phyloP scores from a whole-genome alignment of 2,888 invertebrate genomes.

The Chrysolina oricalcia region DNA sequence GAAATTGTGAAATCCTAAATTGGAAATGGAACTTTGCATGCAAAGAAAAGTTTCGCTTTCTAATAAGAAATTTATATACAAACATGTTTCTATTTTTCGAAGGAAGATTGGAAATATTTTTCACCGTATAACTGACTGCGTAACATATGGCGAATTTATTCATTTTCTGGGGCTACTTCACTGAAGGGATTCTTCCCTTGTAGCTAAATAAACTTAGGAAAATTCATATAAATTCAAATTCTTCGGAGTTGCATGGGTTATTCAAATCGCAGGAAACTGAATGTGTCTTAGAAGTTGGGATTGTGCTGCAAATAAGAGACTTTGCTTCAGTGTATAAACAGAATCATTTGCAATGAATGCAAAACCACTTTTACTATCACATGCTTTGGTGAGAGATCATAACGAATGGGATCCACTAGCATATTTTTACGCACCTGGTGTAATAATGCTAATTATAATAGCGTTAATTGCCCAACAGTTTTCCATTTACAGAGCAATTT shows the following conservation, averaged over 20 bases:
- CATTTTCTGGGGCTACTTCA: constrained; percentile 42
- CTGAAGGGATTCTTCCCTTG: constrained; percentile 15
- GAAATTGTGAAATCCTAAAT: constrained; percentile 44
- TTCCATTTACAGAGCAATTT: too few relatives aligned
- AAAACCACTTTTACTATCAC: too few relatives aligned
- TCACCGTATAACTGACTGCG: constrained; percentile 52
- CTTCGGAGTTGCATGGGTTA: not conserved
- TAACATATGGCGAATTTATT: constrained; percentile 55
- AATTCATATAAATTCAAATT: constrained; percentile 25
- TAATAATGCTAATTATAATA: too few relatives aligned
- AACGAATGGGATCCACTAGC: too few relatives aligned
- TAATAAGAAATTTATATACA: constrained; percentile 57
- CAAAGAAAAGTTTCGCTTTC: constrained; percentile 49
- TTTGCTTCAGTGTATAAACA: not conserved
- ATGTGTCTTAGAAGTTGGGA: constrained; percentile 1
- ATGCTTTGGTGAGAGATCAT: too few relatives aligned
- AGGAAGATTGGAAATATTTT: constrained; percentile 52
- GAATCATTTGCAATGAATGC: not conserved
- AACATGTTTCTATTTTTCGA: constrained; percentile 47
- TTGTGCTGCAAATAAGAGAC: constrained; percentile 3
- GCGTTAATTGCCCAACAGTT: too few relatives aligned
- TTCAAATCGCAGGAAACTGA: not conserved
- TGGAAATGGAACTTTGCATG: constrained; percentile 42
- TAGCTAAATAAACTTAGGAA: constrained; percentile 20
- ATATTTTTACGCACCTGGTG: too few relatives aligned